Conservation (phyloP, 23 tunicate species). For the Ciona savignyi region DNA sequence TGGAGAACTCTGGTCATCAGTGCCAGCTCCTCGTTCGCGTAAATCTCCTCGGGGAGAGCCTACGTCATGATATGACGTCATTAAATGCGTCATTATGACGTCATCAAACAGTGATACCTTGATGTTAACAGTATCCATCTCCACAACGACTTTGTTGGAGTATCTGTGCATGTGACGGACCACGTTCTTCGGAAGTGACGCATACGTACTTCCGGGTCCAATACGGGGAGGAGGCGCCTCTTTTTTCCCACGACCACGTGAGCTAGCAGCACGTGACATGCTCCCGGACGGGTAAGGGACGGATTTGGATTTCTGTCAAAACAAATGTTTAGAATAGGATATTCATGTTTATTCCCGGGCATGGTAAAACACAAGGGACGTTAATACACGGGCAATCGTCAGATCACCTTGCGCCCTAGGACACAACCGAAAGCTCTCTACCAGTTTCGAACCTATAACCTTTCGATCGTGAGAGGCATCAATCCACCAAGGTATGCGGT, state of each 20-base stretch:
- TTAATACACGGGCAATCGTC: constrained; percentile 25
- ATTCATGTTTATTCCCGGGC: constrained; percentile 85
- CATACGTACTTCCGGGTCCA: constrained; percentile 92
- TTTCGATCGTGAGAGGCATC: no score
- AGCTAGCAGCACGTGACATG: constrained; percentile 52
- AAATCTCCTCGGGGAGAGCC: constrained; percentile 90
- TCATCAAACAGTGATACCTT: no score
- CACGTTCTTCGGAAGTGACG: constrained; percentile 63
- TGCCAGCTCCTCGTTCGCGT: constrained; percentile 97
- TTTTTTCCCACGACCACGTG: constrained; percentile 38
- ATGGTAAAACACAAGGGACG: constrained; percentile 54
- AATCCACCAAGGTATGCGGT: no score
- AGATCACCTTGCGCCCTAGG: constrained; percentile 33
- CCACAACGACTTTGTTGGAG: constrained; percentile 62
- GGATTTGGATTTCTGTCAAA: neutral
- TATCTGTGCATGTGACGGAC: constrained; percentile 55
- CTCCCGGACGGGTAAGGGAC: neutral
- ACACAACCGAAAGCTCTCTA: constrained; percentile 7
- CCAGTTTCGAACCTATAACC: no score
- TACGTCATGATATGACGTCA: constrained; percentile 10
- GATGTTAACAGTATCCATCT: constrained; percentile 68
- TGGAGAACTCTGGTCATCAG: constrained; percentile 46
- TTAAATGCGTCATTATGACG: no score
- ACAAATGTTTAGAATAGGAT: constrained; percentile 56
- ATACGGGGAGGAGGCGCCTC: constrained; percentile 71